Evolutionary conservation across 2,797 vertebrate species (phyloP), one percentile per base, ranked within the genome.

Genomic region (Scomberomorus guttatus): DNA sequence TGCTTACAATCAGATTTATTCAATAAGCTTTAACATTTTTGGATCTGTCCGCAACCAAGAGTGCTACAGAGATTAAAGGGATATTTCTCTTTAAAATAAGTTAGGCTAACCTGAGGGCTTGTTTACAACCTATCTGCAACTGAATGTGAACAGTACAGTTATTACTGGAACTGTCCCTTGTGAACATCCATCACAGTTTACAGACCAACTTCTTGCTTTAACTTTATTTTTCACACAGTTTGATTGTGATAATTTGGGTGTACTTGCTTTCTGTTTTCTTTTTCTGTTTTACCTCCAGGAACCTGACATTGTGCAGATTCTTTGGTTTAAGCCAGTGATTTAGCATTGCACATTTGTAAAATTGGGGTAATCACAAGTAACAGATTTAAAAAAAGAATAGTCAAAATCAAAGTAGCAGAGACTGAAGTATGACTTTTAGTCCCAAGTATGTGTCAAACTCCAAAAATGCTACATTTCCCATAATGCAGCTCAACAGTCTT

Each of bases 401-500:
- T 37, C 1, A 37, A 37, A 37, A 37, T 24, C 57, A 39, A 39
- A 22, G n/a, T 34, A 24, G n/a, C 44, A 29, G 25, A 63, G 25
- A 11, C 34, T 37, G 25, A 48, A 48, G 20, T 48, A 17, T 57
- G 42, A 54, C 50, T 46, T 15, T 58, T 2, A 34, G 39, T 17
- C 14, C 22, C 9, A 32, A 20, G 13, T 44, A 14, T 1, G 0
- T 44, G 10, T 2, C 32, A 27, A 52, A n/a, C 12, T 46, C 32
- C 65, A 52, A 62, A 34, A 64, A 34, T 39, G 37, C 64, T 51
- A 51, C 39, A 65, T 69, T 51, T 72, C 64, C 60, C 55, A 75
- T 3, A 51, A 65, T 73, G 44, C 74, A 82, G n/a, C 27, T 29
- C 39, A 61, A 44, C 2, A 42, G 46, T 27, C 2, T 39, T 29